Percentiles rank a stretch among this genome's conserved stretches.
These are phyloP conservation scores for Chiloscyllium plagiosum DNA, from an alignment of 2,113 vertebrate species.

Conservation along the genomic window DNA sequence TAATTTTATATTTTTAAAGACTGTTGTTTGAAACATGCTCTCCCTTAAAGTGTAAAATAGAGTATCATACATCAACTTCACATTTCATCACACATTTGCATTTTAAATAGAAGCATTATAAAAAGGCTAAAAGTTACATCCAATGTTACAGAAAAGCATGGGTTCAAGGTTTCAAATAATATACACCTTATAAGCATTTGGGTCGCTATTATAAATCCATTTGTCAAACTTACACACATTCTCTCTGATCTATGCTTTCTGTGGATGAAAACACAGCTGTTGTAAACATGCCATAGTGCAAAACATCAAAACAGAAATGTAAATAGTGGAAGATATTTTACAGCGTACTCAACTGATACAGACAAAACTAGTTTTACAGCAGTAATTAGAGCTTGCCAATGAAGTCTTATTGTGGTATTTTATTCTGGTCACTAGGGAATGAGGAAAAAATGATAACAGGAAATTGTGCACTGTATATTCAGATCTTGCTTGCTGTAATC, in stretches of 20 bases:
- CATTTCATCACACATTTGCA: not conserved
- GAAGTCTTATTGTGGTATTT: not conserved
- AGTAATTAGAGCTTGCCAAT: not conserved
- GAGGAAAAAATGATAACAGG: slow-evolving; percentile 4
- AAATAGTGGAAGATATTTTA: slow-evolving; percentile 14
- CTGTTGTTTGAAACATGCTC: not conserved
- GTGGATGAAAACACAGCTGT: not conserved
- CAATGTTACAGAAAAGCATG: not conserved
- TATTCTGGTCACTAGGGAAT: slow-evolving; percentile 15
- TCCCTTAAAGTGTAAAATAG: not conserved
- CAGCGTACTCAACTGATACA: not conserved
- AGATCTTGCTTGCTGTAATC: not conserved
- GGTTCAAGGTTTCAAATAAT: not conserved
- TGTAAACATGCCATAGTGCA: slow-evolving; percentile 24
- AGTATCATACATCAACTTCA: not conserved
- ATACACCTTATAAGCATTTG: not conserved
- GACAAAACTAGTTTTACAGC: slow-evolving; percentile 15
- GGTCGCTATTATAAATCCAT: not conserved
- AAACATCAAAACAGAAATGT: not conserved
- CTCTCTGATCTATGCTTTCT: not conserved
- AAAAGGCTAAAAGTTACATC: not conserved
- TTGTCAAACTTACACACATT: slow-evolving; percentile 32
- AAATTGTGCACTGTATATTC: slow-evolving; percentile 15
- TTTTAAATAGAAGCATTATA: not conserved
- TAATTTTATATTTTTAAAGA: not conserved